A percentile compares a stretch with the other conserved stretches of the same genome.
Conservation (phyloP, 2,888 invertebrate species). For the Parelbella ahira region DNA sequence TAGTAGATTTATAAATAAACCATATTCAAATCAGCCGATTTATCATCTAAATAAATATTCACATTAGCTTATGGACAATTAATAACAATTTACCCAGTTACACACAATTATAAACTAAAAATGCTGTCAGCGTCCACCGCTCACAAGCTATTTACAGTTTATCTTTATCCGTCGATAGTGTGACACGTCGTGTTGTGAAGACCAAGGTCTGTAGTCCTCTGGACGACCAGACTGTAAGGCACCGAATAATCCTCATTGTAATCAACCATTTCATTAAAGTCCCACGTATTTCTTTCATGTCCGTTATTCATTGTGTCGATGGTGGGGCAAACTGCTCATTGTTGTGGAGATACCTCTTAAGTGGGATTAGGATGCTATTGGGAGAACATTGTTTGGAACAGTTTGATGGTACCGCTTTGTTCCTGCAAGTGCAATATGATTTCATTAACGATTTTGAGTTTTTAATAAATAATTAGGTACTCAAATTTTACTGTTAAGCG, state of each 20-base stretch:
- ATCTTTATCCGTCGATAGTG: background rate
- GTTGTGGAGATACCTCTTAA: slow-evolving; percentile 46
- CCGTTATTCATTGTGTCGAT: slow-evolving; percentile 45
- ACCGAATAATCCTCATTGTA: slow-evolving; percentile 55
- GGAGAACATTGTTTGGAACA: slow-evolving; percentile 15
- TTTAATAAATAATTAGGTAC: no score
- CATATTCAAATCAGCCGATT: no score
- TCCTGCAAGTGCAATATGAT: background rate
- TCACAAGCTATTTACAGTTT: background rate
- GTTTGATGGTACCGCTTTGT: slow-evolving; percentile 31
- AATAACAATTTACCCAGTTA: no score
- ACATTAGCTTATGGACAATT: no score
- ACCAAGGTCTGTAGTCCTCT: slow-evolving; percentile 28
- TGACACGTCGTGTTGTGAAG: slow-evolving; percentile 3
- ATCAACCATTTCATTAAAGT: slow-evolving; percentile 57
- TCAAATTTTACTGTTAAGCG: no score
- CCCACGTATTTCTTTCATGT: slow-evolving; percentile 37
- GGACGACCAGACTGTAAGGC: slow-evolving; percentile 53
- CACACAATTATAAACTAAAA: no score
- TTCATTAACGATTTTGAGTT: background rate
- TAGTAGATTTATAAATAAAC: no score
- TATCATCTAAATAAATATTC: no score
- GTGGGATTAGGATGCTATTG: slow-evolving; percentile 47
- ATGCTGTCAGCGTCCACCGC: no score
- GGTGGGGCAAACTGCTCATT: slow-evolving; percentile 62